A percentile compares a stretch with the other conserved stretches of the same genome.
phyloP scores from a whole-genome alignment of 2,888 invertebrate species.

The Sinohyriopsis cumingii region DNA sequence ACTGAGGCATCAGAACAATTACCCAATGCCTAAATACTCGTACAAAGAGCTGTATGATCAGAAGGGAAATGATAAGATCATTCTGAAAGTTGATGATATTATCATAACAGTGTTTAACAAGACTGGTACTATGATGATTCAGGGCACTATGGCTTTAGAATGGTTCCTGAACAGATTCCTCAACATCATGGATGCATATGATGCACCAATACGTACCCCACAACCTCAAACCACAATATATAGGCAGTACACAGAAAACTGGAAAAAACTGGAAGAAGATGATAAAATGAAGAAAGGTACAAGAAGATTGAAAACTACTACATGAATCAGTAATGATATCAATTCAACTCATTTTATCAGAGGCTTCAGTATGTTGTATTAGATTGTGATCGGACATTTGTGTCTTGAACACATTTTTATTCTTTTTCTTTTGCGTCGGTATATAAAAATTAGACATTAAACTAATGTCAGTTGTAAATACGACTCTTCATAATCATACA shows the following conservation, averaged over 20 bases:
- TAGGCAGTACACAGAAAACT: slow-evolving; percentile 40
- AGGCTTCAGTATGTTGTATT: no score
- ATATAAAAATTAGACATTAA: no score
- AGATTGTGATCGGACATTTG: no score
- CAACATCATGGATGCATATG: slow-evolving; percentile 52
- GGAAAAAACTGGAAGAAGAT: slow-evolving; percentile 27
- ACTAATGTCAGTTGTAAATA: no score
- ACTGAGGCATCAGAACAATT: slow-evolving; percentile 64
- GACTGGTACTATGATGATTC: slow-evolving; percentile 54
- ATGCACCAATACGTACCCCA: slow-evolving; percentile 25
- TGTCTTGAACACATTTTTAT: no score
- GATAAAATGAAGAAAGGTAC: slow-evolving; percentile 25
- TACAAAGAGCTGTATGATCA: slow-evolving; percentile 57
- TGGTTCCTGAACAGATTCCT: slow-evolving; percentile 60
- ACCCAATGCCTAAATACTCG: slow-evolving; percentile 54
- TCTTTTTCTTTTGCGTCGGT: no score
- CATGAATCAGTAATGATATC: no score
- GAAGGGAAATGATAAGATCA: slow-evolving; percentile 47
- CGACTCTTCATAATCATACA: no score
- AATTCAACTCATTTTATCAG: no score
- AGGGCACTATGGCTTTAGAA: slow-evolving; percentile 57
- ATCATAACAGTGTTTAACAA: slow-evolving; percentile 54
- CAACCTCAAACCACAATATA: slow-evolving; percentile 27
- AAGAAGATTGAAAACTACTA: background rate
- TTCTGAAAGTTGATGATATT: slow-evolving; percentile 57